Conservation (phyloP, 2,888 invertebrate species). For the Sisyra nigra region DNA sequence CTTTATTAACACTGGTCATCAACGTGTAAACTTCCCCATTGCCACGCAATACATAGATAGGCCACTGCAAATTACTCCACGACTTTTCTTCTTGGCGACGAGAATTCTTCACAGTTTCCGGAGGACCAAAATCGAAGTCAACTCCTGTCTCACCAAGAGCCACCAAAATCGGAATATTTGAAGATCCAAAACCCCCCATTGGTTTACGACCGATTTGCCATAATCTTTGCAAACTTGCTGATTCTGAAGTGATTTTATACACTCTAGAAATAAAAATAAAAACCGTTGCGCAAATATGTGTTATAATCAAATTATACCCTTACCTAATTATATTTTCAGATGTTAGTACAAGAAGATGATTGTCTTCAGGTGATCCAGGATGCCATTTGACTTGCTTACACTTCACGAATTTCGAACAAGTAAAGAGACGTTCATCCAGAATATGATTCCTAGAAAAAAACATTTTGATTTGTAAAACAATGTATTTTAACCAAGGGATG, state of each 20-base stretch:
- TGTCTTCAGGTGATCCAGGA: constrained; percentile 59
- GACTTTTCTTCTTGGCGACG: too few relatives aligned
- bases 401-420: constrained; percentile 48
- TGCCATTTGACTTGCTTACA: constrained; percentile 72
- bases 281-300: too few relatives aligned
- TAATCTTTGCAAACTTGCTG: constrained; percentile 17
- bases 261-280: constrained; percentile 17
- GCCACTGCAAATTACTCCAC: constrained; percentile 32
- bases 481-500: too few relatives aligned
- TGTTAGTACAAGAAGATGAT: constrained; percentile 62
- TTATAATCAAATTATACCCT: constrained; percentile 12
- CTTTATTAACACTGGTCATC: constrained; percentile 27
- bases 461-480: too few relatives aligned
- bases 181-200: constrained; percentile 21
- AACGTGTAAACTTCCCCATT: constrained; percentile 64
- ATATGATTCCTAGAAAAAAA: constrained; percentile 46
- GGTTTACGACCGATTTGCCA: constrained; percentile 24
- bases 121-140: constrained; percentile 68
- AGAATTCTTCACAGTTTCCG: constrained; percentile 17
- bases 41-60: constrained; percentile 62
- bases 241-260: constrained; percentile 20
- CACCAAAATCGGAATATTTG: constrained; percentile 22
- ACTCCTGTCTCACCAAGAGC: constrained; percentile 71
- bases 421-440: constrained; percentile 56
- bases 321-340: constrained; percentile 78